phyloP scores from a whole-genome alignment of 2,797 vertebrate genomes.

The Ciconia nigra region DNA sequence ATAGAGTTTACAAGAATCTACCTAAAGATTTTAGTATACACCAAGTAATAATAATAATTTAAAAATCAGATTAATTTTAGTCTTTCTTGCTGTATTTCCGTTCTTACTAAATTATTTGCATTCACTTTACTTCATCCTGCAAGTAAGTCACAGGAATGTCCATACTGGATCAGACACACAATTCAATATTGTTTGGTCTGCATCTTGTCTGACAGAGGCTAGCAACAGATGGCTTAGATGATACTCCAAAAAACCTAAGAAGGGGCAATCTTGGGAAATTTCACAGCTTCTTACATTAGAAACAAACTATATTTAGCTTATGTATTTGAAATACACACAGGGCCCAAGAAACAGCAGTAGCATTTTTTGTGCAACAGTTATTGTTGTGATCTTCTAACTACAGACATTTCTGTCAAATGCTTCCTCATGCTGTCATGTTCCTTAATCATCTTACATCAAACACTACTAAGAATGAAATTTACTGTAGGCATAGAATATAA shows the following conservation, averaged over 20 bases:
- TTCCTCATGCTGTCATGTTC: not conserved
- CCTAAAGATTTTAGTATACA: not conserved
- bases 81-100: not conserved
- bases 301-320: not conserved
- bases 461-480: not conserved
- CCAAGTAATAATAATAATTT: not conserved
- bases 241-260: not conserved
- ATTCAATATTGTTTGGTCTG: not conserved
- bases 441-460: not conserved
- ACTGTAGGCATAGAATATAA: not conserved
- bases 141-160: not conserved
- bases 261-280: not conserved
- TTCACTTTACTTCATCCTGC: not conserved
- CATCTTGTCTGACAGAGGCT: not conserved
- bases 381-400: not conserved
- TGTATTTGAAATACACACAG: not conserved
- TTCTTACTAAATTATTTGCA: not conserved
- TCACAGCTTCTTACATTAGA: conserved; percentile 3
- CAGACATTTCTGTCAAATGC: not conserved
- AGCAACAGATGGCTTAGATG: not conserved
- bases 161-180: not conserved
- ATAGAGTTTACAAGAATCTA: not conserved
- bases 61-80: not conserved
- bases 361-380: not conserved
- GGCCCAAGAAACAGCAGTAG: not conserved